Conservation (phyloP, 2,797 vertebrate species). For the Xerus rutilus region DNA sequence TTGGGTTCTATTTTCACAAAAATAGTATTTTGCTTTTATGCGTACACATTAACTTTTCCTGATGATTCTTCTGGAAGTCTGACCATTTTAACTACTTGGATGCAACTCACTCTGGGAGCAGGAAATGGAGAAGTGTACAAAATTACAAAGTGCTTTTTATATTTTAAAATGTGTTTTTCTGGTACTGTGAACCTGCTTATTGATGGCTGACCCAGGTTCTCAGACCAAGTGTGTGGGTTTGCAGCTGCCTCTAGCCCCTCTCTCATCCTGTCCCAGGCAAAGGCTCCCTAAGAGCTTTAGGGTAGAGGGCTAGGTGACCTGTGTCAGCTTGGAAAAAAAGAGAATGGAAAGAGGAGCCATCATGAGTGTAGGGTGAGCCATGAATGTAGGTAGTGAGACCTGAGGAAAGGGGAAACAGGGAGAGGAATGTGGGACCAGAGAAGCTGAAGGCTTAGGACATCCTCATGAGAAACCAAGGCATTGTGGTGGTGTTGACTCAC, state of each 20-base stretch:
- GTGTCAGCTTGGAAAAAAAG: slow-evolving; percentile 8
- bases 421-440: not conserved
- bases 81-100: not conserved
- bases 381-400: not conserved
- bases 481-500: not conserved
- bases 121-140: not conserved
- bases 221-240: not conserved
- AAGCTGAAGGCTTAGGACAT: not conserved
- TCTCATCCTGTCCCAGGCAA: not conserved
- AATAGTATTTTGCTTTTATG: not conserved
- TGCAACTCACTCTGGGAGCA: not conserved
- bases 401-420: not conserved
- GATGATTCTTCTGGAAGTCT: slow-evolving; percentile 39
- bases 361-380: not conserved
- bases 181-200: too few relatives aligned
- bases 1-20: not conserved
- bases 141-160: slow-evolving; percentile 11
- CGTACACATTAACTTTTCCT: not conserved
- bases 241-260: not conserved
- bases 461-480: not conserved
- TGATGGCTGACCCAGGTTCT: not conserved
- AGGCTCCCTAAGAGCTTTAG: not conserved
- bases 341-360: not conserved
- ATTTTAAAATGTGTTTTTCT: slow-evolving; percentile 31
- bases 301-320: not conserved